Base-by-base conservation (phyloP, 2,113 vertebrate genomes). In the Rhinolophus ferrumequinum region DNA sequence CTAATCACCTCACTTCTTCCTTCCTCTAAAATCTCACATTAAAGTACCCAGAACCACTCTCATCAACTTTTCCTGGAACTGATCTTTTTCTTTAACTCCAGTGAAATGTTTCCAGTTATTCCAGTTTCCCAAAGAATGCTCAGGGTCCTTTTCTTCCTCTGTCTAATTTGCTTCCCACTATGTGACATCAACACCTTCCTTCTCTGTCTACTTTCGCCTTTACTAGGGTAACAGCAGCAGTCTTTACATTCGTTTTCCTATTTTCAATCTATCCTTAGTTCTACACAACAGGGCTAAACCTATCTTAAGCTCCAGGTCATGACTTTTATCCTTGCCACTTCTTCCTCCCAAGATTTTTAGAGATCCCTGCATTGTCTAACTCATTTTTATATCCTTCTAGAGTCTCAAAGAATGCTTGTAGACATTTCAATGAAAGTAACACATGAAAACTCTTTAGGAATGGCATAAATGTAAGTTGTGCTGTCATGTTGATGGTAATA, bases 261-360 rank as follows among this genome's bases (percentile, higher is more conserved):
- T 52, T 60, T 54, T 95, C 21, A 89, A 58, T 82, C 44, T 30
- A 47, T 24, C 47, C 35, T 83, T 75, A 85, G 26, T 90, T 73
- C 88, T 41, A 76, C 16, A 70, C 11, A 88, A 88, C 9, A 83
- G 8, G 75, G 18, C 26, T 80, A 52, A 83, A 72, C 6, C 83
- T 21, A 95, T 92, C 38, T 79, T 92, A 94, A 80, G 5, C 8
- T 81, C 22, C 35, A 14, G 38, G 47, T 76, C 13, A 7, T 30
- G 52, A 93, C 15, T 94, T 95, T 82, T 73, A 90, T 88, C 14
- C 62, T 91, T 79, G 33, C 47, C 15, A 90, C 8, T 54, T 92
- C 7, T 62, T 84, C 13, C 22, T 13, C 54, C 85, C 56, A 83
- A 89, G 22, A 64, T 52, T 22, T 22, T 77, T 44, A 83, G 54